Conservation (phyloP, 2,888 invertebrate genomes). For the Mimachlamys varia region DNA sequence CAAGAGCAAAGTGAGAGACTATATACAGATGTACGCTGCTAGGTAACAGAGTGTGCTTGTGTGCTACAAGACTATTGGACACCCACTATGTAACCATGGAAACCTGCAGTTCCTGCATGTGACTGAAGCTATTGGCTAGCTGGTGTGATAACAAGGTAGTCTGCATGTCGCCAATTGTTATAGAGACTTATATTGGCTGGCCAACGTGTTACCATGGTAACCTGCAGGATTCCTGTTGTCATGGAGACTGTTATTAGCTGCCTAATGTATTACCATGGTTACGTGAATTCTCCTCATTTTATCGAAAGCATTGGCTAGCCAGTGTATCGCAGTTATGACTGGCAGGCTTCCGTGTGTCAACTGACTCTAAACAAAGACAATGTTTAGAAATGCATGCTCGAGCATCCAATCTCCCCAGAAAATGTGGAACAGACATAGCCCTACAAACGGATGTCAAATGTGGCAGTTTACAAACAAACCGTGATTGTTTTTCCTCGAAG, state of each 20-base stretch:
- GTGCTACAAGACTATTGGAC: neutral
- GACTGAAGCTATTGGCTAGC: neutral
- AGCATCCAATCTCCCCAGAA: neutral
- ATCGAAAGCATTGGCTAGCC: neutral
- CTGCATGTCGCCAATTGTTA: neutral
- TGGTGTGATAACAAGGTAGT: neutral
- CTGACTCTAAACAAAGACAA: neutral
- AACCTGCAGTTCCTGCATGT: slow-evolving; percentile 12
- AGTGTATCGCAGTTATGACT: neutral
- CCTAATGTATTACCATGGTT: neutral
- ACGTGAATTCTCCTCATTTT: neutral
- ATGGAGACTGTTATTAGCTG: neutral
- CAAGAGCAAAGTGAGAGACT: slow-evolving; percentile 78
- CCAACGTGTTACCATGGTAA: neutral
- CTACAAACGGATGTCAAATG: neutral
- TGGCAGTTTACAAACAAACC: neutral
- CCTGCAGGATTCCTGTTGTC: neutral
- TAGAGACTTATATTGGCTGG: neutral
- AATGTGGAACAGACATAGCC: neutral
- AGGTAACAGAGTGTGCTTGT: slow-evolving; percentile 63
- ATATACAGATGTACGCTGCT: slow-evolving; percentile 77
- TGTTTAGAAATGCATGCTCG: neutral
- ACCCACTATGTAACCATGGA: neutral
- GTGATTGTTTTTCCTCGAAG: too few relatives aligned
- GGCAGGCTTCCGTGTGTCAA: neutral